Conservation (phyloP, 2,888 invertebrate species). For the Drosophila paramelanica region DNA sequence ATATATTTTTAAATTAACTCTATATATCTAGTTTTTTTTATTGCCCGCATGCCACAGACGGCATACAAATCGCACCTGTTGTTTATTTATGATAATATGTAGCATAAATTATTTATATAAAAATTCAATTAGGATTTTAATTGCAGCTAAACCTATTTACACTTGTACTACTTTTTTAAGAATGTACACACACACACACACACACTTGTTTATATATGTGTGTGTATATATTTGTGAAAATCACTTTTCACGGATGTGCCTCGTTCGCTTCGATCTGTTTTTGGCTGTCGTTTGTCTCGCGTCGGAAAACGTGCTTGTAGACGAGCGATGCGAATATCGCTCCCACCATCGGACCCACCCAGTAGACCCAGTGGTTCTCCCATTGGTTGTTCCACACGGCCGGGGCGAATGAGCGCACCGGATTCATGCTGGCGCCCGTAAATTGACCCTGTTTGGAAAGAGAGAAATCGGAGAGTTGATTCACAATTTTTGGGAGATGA, state of each 20-base stretch:
- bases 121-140: constrained; percentile 18
- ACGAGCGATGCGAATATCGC: constrained; percentile 83
- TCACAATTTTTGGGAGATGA: neutral
- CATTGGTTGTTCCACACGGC: constrained; percentile 89
- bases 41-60: constrained; percentile 1
- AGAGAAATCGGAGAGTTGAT: neutral
- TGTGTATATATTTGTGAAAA: neutral
- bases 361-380: constrained; percentile 89
- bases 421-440: constrained; percentile 90
- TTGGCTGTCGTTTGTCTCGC: constrained; percentile 40
- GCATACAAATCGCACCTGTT: constrained; percentile 11
- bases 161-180: neutral
- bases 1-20: too few relatives aligned
- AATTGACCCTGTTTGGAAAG: constrained; percentile 52
- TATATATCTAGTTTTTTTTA: neutral
- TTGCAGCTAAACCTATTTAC: constrained; percentile 8
- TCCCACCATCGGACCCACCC: constrained; percentile 87
- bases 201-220: neutral
- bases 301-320: constrained; percentile 83
- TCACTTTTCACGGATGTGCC: neutral
- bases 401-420: constrained; percentile 89
- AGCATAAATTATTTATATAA: constrained; percentile 12
- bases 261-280: neutral
- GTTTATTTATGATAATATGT: constrained; percentile 27
- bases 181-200: neutral